phyloP scores from a whole-genome alignment of 2,113 vertebrate genomes.

The Solea solea region DNA sequence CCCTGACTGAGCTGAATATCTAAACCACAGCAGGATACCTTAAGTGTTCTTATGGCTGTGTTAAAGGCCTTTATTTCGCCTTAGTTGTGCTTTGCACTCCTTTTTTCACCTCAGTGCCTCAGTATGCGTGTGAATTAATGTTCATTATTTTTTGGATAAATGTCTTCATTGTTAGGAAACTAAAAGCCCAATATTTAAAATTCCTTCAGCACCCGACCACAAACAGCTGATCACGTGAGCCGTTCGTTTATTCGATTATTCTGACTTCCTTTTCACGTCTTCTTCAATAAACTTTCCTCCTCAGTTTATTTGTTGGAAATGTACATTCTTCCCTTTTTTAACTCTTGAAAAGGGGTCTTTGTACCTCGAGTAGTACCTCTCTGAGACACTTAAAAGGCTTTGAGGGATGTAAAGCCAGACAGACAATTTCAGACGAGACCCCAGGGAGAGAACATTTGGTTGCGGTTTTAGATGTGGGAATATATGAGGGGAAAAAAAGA shows the following conservation, averaged over 20 bases:
- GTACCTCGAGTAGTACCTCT: not conserved
- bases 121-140: not conserved
- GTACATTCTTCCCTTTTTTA: not conserved
- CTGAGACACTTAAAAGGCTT: not conserved
- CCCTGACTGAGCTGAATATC: conserved; percentile 36
- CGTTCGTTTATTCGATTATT: not conserved
- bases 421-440: conserved; percentile 9
- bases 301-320: not conserved
- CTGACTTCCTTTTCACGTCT: no score
- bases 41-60: not conserved
- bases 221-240: not conserved
- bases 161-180: conserved; percentile 20
- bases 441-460: not conserved
- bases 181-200: not conserved
- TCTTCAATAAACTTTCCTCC: no score
- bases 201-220: not conserved
- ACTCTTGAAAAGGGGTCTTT: not conserved
- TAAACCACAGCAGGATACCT: conserved; percentile 19
- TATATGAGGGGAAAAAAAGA: not conserved
- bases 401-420: conserved; percentile 1
- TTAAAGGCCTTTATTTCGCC: not conserved
- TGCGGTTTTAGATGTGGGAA: conserved; percentile 3
- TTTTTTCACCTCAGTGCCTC: not conserved
- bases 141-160: conserved; percentile 18
- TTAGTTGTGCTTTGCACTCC: not conserved